Conservation (phyloP, 2,888 invertebrate genomes). For the Stenoptilia bipunctidactyla region DNA sequence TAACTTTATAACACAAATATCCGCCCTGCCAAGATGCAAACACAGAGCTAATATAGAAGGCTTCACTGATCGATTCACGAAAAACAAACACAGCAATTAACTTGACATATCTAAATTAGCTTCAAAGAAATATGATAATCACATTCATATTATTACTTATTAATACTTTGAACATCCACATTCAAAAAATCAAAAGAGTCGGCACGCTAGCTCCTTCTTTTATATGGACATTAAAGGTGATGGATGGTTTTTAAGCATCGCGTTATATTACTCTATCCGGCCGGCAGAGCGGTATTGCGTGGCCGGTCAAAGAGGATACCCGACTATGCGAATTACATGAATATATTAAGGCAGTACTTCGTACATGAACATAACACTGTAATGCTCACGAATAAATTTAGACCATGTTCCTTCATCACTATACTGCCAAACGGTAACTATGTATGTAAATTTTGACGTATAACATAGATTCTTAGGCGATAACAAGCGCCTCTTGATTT, state of each 20-base stretch:
- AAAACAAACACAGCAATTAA: no score
- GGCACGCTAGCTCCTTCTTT: slow-evolving; percentile 53
- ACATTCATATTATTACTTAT: no score
- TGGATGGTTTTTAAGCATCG: slow-evolving; percentile 70
- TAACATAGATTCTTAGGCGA: slow-evolving; percentile 36
- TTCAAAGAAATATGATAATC: slow-evolving; percentile 2
- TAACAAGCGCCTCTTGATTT: slow-evolving; percentile 21
- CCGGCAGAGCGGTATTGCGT: slow-evolving; percentile 64
- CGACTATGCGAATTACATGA: slow-evolving; percentile 71
- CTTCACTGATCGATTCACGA: no score
- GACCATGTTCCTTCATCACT: slow-evolving; percentile 58
- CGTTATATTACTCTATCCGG: slow-evolving; percentile 66
- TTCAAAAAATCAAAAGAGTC: slow-evolving; percentile 41
- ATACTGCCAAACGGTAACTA: slow-evolving; percentile 43
- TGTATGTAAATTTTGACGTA: slow-evolving; percentile 48
- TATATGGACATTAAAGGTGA: slow-evolving; percentile 67
- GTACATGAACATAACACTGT: slow-evolving; percentile 56
- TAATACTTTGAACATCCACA: slow-evolving; percentile 26
- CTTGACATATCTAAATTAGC: no score
- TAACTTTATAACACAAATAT: no score
- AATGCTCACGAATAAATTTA: slow-evolving; percentile 68
- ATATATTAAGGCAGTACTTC: slow-evolving; percentile 66
- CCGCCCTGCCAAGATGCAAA: no score
- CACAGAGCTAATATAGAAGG: no score
- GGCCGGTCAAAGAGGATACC: slow-evolving; percentile 69